Evolutionary conservation across 1,140 invertebrate species (phyloP).

Genomic region (Anastrepha ludens): DNA sequence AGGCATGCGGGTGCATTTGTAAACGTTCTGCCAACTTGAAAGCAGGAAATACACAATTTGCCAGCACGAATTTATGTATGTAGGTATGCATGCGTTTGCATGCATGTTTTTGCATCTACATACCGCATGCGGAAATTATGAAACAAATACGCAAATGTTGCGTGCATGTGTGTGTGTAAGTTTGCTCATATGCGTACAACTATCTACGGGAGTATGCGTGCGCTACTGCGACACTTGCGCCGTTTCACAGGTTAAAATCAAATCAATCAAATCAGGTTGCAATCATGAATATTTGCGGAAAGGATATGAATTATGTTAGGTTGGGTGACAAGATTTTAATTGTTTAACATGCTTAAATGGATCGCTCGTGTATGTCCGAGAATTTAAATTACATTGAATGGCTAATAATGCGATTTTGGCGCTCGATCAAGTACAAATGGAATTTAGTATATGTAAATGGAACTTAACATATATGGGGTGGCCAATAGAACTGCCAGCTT

Average conservation of each 20-base stretch:
- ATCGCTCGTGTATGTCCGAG: neutral
- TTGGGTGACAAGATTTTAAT: slow-evolving; percentile 39
- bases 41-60: slow-evolving; percentile 32
- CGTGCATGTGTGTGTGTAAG: neutral
- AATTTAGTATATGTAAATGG: no score
- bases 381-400: no score
- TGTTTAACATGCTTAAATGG: slow-evolving; percentile 3
- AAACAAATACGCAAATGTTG: neutral
- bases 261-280: slow-evolving; percentile 44
- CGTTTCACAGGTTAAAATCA: neutral
- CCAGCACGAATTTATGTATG: neutral
- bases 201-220: neutral
- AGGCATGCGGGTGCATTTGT: neutral
- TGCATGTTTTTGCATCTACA: neutral
- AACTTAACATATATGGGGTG: no score
- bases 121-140: neutral
- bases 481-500: no score
- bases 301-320: slow-evolving; percentile 30
- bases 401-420: no score
- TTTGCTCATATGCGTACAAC: neutral
- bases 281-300: slow-evolving; percentile 39
- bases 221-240: neutral
- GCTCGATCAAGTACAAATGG: no score
- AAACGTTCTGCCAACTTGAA: slow-evolving; percentile 16
- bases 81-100: neutral